Percentiles rank a stretch among this genome's conserved stretches.
Conservation (phyloP, 1,140 invertebrate species). For the Dendrolimus punctatus region DNA sequence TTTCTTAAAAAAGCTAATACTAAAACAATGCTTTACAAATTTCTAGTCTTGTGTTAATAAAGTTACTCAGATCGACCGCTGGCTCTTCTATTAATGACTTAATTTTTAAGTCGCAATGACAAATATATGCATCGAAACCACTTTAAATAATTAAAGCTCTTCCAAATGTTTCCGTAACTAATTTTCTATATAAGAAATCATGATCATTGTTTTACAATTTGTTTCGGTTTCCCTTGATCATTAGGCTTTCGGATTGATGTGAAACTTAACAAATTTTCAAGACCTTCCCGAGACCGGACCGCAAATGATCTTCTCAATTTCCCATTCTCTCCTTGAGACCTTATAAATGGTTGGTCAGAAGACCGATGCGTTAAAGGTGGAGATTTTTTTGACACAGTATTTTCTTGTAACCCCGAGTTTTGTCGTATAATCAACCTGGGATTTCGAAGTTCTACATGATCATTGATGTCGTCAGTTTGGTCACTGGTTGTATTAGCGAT, state of each 20-base stretch:
- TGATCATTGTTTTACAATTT: conserved; percentile 19
- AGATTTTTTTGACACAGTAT: conserved; percentile 20
- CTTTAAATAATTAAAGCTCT: too few species aligned
- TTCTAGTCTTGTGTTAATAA: too few species aligned
- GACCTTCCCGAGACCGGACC: conserved; percentile 54
- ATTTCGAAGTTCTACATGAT: conserved; percentile 38
- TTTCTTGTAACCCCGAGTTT: conserved; percentile 34
- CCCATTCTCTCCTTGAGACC: conserved; percentile 40
- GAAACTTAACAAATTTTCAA: conserved; percentile 57
- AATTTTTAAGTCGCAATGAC: too few species aligned
- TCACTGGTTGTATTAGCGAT: conserved; percentile 12
- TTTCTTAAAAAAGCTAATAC: too few species aligned
- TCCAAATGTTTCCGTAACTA: too few species aligned
- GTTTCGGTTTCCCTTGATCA: conserved; percentile 39
- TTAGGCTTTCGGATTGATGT: conserved; percentile 37
- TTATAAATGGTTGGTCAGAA: conserved; percentile 43
- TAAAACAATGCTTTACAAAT: too few species aligned
- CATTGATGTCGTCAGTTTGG: conserved; percentile 8
- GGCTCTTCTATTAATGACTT: too few species aligned
- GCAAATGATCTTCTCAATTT: conserved; percentile 58
- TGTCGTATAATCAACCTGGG: conserved; percentile 25
- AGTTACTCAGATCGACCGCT: too few species aligned
- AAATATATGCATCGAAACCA: too few species aligned
- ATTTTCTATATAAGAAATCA: not conserved
- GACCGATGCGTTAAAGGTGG: conserved; percentile 23